A percentile compares a stretch with the other conserved stretches of the same genome.
Evolutionary conservation across 2,888 invertebrate species (phyloP).

Genomic region (Penaeus monodon): DNA sequence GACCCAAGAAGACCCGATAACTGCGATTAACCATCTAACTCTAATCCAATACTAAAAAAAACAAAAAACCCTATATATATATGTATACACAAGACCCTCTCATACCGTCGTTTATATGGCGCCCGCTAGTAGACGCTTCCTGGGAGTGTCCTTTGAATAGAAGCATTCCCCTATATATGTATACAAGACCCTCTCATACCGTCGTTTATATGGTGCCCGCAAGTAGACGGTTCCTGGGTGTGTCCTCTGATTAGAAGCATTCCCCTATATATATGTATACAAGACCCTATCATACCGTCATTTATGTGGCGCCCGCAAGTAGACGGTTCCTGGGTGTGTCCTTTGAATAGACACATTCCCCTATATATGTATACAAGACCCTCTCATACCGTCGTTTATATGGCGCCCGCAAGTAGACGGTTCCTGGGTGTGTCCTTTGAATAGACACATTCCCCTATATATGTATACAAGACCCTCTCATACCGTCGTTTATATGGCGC

Average conservation of each 20-base stretch:
- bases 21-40: too few relatives aligned
- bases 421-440: slow-evolving; percentile 40
- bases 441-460: too few relatives aligned
- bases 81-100: too few relatives aligned
- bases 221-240: slow-evolving; percentile 37
- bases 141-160: slow-evolving; percentile 36
- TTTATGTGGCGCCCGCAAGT: slow-evolving; percentile 34
- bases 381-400: slow-evolving; percentile 10
- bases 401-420: slow-evolving; percentile 41
- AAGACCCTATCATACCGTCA: background rate
- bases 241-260: slow-evolving; percentile 46
- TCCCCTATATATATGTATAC: too few relatives aligned
- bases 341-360: slow-evolving; percentile 46
- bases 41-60: too few relatives aligned
- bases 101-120: slow-evolving; percentile 27
- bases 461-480: too few relatives aligned
- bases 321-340: slow-evolving; percentile 39
- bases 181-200: background rate
- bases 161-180: too few relatives aligned
- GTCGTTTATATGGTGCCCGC: slow-evolving; percentile 27
- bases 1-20: too few relatives aligned
- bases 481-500: slow-evolving; percentile 25
- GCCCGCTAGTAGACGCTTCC: slow-evolving; percentile 41
- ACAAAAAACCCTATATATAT: too few relatives aligned
- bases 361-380: too few relatives aligned